Conservation (phyloP, 2,113 vertebrate species). For the Dryoscopus gambensis region DNA sequence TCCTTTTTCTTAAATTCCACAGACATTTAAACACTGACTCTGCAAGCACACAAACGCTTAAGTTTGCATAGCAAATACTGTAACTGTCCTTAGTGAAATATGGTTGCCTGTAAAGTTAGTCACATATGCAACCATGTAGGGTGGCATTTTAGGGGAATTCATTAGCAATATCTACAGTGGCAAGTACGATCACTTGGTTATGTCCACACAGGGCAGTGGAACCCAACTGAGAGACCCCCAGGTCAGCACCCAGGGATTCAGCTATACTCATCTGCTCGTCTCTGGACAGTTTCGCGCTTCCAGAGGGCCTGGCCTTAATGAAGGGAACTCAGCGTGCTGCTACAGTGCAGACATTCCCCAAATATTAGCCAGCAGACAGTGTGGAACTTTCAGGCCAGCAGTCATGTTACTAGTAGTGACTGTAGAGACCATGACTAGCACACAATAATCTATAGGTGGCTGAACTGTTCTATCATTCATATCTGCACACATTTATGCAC, state of each 20-base stretch:
- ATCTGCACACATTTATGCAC: background rate
- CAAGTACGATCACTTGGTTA: background rate
- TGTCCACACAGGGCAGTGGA: background rate
- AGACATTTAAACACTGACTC: background rate
- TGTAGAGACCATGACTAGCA: background rate
- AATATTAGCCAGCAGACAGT: background rate
- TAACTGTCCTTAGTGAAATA: background rate
- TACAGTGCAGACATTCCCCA: background rate
- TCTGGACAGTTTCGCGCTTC: background rate
- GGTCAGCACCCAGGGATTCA: background rate
- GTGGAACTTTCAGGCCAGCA: background rate
- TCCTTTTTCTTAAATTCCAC: background rate
- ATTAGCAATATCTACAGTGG: background rate
- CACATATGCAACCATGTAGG: background rate
- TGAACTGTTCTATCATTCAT: background rate
- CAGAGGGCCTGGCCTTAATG: background rate
- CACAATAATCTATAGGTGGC: background rate
- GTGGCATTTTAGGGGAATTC: background rate
- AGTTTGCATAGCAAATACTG: background rate
- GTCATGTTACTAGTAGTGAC: background rate
- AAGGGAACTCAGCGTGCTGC: background rate
- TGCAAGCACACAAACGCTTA: background rate
- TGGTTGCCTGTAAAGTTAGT: background rate
- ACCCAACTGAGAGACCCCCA: background rate
- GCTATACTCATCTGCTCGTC: background rate